A percentile compares a stretch with the other conserved stretches of the same genome.
Evolutionary conservation across 2,113 vertebrate species (phyloP).

Genomic region (Budorcas taxicolor): DNA sequence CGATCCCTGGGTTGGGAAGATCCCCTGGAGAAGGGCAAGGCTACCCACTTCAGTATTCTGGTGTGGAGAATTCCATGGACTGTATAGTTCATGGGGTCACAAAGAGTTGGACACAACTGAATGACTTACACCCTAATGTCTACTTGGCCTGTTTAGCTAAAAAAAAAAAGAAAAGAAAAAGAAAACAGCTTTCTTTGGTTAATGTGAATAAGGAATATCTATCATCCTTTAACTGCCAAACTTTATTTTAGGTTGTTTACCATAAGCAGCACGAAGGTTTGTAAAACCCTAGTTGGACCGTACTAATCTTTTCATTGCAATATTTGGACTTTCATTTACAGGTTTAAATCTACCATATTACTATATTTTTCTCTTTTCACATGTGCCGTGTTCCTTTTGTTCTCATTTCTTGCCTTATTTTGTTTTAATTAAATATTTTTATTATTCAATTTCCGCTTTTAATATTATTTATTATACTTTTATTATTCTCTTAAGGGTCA

Average conservation of each 20-base stretch:
- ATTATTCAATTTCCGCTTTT: not conserved
- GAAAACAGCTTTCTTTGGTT: not conserved
- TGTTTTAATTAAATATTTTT: not conserved
- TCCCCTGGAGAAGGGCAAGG: not conserved
- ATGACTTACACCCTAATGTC: not conserved
- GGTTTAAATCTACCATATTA: not conserved
- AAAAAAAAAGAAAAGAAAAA: not conserved
- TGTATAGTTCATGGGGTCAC: not conserved
- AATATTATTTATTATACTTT: not conserved
- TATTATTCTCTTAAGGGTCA: not conserved
- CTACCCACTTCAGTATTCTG: not conserved
- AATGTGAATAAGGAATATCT: not conserved
- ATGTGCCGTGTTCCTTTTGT: not conserved
- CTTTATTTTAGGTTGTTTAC: not conserved
- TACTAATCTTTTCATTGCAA: not conserved
- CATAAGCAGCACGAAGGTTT: not conserved
- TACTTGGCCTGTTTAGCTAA: not conserved
- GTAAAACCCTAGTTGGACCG: not conserved
- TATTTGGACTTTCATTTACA: not conserved
- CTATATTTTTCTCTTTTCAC: not conserved
- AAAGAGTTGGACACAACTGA: not conserved
- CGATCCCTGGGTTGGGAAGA: not conserved
- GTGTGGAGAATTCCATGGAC: not conserved
- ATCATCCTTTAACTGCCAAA: not conserved
- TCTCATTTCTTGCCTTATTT: not conserved